Conservation (phyloP, 2,797 vertebrate species). For the Micrastur ruficollis region DNA sequence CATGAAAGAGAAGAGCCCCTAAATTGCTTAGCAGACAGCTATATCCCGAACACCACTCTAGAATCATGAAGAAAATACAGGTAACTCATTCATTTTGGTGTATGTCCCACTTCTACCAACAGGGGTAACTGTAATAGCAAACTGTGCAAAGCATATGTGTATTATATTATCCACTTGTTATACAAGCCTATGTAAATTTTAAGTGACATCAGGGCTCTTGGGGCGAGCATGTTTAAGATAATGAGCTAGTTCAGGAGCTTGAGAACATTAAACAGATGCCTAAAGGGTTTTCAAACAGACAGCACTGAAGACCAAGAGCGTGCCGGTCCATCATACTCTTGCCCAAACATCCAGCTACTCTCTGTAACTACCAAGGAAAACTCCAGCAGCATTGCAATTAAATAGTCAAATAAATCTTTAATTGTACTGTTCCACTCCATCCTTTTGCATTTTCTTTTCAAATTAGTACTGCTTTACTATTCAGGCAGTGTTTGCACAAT, state of each 20-base stretch:
- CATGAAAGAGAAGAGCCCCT: neutral
- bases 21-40: neutral
- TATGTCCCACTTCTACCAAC: neutral
- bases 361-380: neutral
- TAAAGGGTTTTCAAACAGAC: neutral
- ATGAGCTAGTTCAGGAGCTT: neutral
- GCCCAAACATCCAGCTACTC: neutral
- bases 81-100: neutral
- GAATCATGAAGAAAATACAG: neutral
- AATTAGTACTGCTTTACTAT: neutral
- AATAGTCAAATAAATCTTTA: neutral
- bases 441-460: neutral
- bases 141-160: neutral
- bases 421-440: neutral
- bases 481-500: neutral
- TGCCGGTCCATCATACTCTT: neutral
- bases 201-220: neutral
- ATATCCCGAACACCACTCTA: neutral
- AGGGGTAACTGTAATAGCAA: neutral
- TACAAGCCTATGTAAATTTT: neutral
- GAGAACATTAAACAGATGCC: conserved; percentile 17
- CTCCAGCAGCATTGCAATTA: neutral
- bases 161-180: neutral
- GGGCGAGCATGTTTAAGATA: neutral
- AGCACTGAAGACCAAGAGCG: neutral